phyloP scores from a whole-genome alignment of 2,797 vertebrate genomes.

The Lophius americanus region DNA sequence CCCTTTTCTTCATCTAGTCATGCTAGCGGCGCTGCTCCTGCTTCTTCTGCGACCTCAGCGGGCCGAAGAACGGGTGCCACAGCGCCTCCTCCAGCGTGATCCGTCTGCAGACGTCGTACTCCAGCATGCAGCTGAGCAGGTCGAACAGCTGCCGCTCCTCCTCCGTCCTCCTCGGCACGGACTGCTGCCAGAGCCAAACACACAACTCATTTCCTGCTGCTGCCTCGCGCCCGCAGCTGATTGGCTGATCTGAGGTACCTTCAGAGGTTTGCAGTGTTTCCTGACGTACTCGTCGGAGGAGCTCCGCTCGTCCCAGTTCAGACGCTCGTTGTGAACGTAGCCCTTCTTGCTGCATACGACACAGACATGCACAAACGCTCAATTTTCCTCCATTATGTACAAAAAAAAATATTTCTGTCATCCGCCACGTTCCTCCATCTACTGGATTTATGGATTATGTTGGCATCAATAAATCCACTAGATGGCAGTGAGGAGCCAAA shows the following conservation, averaged over 20 bases:
- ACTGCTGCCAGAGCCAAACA: constrained; percentile 69
- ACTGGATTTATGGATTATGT: too few relatives aligned
- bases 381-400: too few relatives aligned
- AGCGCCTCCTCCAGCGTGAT: constrained; percentile 88
- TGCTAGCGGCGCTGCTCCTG: constrained; percentile 44
- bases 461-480: too few relatives aligned
- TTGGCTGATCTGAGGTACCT: constrained; percentile 68
- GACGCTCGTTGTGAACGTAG: constrained; percentile 77
- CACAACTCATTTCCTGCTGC: background rate
- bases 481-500: too few relatives aligned
- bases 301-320: constrained; percentile 85
- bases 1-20: too few relatives aligned
- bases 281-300: constrained; percentile 77
- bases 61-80: constrained; percentile 87
- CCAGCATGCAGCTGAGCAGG: constrained; percentile 87
- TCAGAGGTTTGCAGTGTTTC: constrained; percentile 85
- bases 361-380: background rate
- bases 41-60: constrained; percentile 56
- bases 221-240: background rate
- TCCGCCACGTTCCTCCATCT: too few relatives aligned
- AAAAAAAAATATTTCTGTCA: too few relatives aligned
- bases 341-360: constrained; percentile 80
- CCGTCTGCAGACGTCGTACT: constrained; percentile 83
- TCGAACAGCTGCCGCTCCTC: constrained; percentile 87
- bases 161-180: constrained; percentile 77